A percentile compares a stretch with the other conserved stretches of the same genome.
Evolutionary conservation across 1,140 invertebrate genomes (phyloP).

Genomic region (Drosophila pectinifera): DNA sequence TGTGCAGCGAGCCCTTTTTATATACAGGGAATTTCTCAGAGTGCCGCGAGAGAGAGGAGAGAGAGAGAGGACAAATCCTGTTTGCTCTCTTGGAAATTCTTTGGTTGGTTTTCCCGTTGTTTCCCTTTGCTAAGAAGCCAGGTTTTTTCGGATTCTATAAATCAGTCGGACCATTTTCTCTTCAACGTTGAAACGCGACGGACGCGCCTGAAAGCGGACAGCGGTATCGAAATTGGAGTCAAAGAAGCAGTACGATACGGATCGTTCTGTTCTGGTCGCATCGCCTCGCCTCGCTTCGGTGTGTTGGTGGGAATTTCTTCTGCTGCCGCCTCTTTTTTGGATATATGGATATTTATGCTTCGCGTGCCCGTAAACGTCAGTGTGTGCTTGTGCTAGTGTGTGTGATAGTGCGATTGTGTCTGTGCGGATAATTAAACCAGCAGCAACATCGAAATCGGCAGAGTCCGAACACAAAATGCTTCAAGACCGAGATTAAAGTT

Average conservation of each 20-base stretch:
- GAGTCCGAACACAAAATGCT: constrained; percentile 41
- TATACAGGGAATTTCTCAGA: constrained; percentile 59
- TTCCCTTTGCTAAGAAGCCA: constrained; percentile 42
- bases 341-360: constrained; percentile 54
- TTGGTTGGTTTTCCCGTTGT: constrained; percentile 43
- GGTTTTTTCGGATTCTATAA: constrained; percentile 64
- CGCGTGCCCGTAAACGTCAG: constrained; percentile 34
- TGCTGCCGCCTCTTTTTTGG: constrained; percentile 49
- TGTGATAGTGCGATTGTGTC: constrained; percentile 18
- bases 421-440: constrained; percentile 58
- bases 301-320: constrained; percentile 61
- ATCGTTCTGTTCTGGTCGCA: constrained; percentile 29
- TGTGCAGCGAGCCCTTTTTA: constrained; percentile 17
- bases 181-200: constrained; percentile 70
- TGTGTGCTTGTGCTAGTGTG: constrained; percentile 31
- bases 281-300: constrained; percentile 20
- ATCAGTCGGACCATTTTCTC: constrained; percentile 79
- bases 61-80: constrained; percentile 14
- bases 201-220: constrained; percentile 74
- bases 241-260: constrained; percentile 54
- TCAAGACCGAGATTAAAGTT: constrained; percentile 44
- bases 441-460: constrained; percentile 23
- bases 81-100: constrained; percentile 28
- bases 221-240: constrained; percentile 36
- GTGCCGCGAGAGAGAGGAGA: constrained; percentile 4